Evolutionary conservation across 2,113 vertebrate species (phyloP).

Genomic region (Malurus cyaneus): DNA sequence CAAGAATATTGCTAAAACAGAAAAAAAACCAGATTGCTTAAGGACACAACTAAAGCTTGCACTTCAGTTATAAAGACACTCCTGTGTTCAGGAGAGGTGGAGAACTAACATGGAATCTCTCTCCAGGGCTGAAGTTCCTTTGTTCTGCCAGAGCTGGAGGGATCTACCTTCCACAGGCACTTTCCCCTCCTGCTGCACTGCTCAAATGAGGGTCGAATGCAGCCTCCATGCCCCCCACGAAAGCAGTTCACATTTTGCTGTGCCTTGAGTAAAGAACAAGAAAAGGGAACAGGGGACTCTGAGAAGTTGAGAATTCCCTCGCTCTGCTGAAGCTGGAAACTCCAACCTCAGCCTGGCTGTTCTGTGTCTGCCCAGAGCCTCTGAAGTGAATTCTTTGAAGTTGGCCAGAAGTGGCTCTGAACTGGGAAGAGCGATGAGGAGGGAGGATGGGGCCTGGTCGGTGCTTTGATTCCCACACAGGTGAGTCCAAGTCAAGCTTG

Average conservation of each 20-base stretch:
- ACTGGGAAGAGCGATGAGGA: background rate
- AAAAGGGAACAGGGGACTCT: background rate
- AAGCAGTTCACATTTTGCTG: background rate
- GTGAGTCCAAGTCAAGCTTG: background rate
- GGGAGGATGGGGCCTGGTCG: background rate
- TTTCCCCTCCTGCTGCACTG: background rate
- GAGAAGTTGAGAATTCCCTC: background rate
- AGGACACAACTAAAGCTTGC: background rate
- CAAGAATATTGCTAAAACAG: background rate
- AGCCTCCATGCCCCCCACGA: background rate
- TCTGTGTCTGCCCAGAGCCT: constrained; percentile 33
- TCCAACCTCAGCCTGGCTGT: background rate
- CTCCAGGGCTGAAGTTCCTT: background rate
- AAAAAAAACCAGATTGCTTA: background rate
- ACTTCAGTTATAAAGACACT: background rate
- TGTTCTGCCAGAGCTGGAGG: background rate
- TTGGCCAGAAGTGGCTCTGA: background rate
- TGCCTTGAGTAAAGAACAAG: background rate
- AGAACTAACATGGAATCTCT: background rate
- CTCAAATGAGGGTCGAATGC: background rate
- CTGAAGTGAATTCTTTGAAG: constrained; percentile 75
- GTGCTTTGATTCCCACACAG: background rate
- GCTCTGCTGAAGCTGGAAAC: background rate
- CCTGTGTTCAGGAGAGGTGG: background rate
- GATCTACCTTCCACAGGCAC: background rate